Conservation (phyloP, 2,888 invertebrate species). For the Orchestes rusci region DNA sequence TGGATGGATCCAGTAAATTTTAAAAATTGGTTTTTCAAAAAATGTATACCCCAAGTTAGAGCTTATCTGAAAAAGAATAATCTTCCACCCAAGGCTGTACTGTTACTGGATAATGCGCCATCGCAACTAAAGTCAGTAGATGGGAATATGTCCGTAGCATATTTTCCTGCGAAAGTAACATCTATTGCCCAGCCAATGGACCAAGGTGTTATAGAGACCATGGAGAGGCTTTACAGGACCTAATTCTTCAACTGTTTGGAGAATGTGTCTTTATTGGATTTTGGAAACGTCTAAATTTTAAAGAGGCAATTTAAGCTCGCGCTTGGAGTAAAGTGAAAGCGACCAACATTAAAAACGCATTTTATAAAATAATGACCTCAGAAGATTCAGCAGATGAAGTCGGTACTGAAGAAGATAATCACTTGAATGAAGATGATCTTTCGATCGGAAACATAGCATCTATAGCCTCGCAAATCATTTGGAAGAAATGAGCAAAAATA, state of each 20-base stretch:
- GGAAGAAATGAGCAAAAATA: not conserved
- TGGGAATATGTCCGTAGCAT: slow-evolving; percentile 14
- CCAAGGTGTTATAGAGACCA: slow-evolving; percentile 22
- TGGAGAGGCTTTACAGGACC: slow-evolving; percentile 7
- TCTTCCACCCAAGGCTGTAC: slow-evolving; percentile 1
- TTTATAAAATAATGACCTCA: slow-evolving; percentile 6
- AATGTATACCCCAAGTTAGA: not conserved
- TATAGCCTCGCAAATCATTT: not conserved
- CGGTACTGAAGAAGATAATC: not conserved
- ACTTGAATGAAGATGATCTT: not conserved
- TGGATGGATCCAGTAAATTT: not conserved
- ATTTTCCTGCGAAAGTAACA: slow-evolving; percentile 19
- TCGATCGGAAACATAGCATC: slow-evolving; percentile 5
- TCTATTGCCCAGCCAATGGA: slow-evolving; percentile 21
- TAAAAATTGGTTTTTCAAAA: slow-evolving; percentile 1
- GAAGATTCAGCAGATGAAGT: slow-evolving; percentile 1
- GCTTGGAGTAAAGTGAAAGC: slow-evolving; percentile 4
- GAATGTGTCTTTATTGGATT: slow-evolving; percentile 7
- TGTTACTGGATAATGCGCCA: not conserved
- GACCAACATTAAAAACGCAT: slow-evolving; percentile 5
- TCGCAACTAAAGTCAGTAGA: slow-evolving; percentile 1
- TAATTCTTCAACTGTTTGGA: slow-evolving; percentile 5
- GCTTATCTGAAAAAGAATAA: not conserved
- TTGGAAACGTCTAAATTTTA: slow-evolving; percentile 10
- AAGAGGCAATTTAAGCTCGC: slow-evolving; percentile 7